Conservation (phyloP, 2,113 vertebrate species). For the Todiramphus saurophagus region DNA sequence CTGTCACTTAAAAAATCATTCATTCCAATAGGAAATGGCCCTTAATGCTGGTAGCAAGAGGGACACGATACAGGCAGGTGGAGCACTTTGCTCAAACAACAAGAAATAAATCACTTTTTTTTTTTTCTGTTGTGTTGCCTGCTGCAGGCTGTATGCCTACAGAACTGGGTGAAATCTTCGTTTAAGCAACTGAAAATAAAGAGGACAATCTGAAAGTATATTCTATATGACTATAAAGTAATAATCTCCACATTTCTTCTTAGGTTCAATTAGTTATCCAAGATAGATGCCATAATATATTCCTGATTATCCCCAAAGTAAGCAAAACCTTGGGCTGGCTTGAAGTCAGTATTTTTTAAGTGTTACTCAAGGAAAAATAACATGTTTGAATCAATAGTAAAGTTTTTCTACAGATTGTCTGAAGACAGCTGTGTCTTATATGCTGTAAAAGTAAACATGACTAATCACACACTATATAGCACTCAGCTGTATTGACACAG, state of each 20-base stretch:
- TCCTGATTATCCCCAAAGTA: not conserved
- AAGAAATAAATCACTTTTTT: not conserved
- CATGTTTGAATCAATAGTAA: not conserved
- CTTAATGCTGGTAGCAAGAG: not conserved
- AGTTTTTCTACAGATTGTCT: constrained; percentile 9
- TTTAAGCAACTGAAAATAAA: not conserved
- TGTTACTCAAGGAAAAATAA: not conserved
- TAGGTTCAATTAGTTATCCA: not conserved
- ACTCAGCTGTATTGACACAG: not conserved
- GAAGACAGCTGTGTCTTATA: not conserved
- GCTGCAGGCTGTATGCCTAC: not conserved
- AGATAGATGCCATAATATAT: not conserved
- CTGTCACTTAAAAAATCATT: not conserved
- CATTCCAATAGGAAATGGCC: not conserved
- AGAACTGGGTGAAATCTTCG: not conserved
- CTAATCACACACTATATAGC: not conserved
- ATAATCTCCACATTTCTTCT: not conserved
- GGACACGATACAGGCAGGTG: not conserved
- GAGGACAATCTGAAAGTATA: not conserved
- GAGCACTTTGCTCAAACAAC: not conserved
- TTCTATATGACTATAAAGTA: not conserved
- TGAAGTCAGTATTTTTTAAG: not conserved
- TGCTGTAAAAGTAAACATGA: constrained; percentile 4
- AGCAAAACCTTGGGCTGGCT: not conserved
- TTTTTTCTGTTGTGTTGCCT: not conserved